Base-by-base conservation (phyloP, 2,888 invertebrate species). In the Chesias legatella region DNA sequence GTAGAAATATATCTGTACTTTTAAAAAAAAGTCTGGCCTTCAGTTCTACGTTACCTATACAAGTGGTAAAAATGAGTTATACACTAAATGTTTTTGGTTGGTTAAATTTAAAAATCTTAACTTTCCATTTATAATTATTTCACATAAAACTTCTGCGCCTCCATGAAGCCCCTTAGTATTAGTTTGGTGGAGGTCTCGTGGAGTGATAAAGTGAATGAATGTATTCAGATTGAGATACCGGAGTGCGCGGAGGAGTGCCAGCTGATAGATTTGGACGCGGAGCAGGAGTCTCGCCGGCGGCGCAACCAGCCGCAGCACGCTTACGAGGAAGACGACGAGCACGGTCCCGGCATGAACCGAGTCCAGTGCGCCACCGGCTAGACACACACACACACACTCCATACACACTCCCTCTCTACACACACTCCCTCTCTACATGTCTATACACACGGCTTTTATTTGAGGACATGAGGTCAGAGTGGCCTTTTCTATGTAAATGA, bases 291-390 rank as follows among this genome's bases (percentile, higher is more conserved):
- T 32, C 90, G 93, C 48, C 89, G 93, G 52, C 91, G 93, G 54
- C 92, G 92, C 33, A 89, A 90, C 10, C 90, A 91, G 60, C 92
- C 91, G 38, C 73, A 61, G 29, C 57, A 66, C 46, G 93, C 91
- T 0, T 94, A 95, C 60, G 96, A 97, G 52, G 96, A 96, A 52
- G 92, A 92, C 33, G 92, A 91, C 25, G 91, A 92, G 10, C 91
- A 92, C 26, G 47, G 38, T 10, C 91, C 92, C 48, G 91, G 92
- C 60, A 90, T 91, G 68, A 92, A 92, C 67, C 89, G 92, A 58
- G 93, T 94, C 31, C 95, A 95, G 73, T 95, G 95, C 82, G 92
- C 94, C 63, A 93, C 95, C 49, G 91, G 92, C 79, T 94, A 92
- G 89, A 58, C 51, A 6, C 3, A 11, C 13, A 5, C 22, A 6